Conservation (phyloP, 2,888 invertebrate species). For the Argyra leucocephala region DNA sequence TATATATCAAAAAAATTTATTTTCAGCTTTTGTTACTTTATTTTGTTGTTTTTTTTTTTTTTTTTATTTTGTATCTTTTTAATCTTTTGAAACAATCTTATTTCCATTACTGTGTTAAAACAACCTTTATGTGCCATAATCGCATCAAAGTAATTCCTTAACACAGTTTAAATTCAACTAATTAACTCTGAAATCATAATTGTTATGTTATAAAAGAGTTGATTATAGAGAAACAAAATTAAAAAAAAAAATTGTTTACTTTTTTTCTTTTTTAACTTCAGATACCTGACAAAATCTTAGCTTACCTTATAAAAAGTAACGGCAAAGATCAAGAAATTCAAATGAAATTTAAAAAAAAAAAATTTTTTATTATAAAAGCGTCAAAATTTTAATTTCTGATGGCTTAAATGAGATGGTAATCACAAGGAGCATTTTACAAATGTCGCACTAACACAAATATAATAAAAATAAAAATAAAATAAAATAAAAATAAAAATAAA, state of each 20-base stretch:
- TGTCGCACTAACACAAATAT: not conserved
- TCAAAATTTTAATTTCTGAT: constrained; percentile 1
- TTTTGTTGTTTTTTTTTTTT: too few relatives aligned
- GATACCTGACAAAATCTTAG: too few relatives aligned
- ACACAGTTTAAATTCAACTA: not conserved
- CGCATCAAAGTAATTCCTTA: not conserved
- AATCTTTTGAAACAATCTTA: not conserved
- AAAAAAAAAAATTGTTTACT: not conserved
- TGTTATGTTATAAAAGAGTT: not conserved
- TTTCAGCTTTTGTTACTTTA: too few relatives aligned
- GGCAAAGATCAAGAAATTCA: not conserved
- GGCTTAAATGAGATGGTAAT: not conserved
- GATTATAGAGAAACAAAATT: not conserved
- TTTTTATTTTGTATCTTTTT: not conserved
- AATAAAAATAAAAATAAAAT: not conserved
- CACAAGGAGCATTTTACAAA: not conserved
- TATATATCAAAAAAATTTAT: not conserved
- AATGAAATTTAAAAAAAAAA: not conserved
- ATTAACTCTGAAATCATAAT: constrained; percentile 3
- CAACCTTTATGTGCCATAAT: not conserved
- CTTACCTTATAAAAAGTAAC: too few relatives aligned
- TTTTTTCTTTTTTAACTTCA: not conserved
- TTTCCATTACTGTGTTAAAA: not conserved
- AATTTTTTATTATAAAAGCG: not conserved
- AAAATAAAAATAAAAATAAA: too few relatives aligned